Base-by-base conservation (phyloP, 2,113 vertebrate species). In the Chaenogobius annularis region DNA sequence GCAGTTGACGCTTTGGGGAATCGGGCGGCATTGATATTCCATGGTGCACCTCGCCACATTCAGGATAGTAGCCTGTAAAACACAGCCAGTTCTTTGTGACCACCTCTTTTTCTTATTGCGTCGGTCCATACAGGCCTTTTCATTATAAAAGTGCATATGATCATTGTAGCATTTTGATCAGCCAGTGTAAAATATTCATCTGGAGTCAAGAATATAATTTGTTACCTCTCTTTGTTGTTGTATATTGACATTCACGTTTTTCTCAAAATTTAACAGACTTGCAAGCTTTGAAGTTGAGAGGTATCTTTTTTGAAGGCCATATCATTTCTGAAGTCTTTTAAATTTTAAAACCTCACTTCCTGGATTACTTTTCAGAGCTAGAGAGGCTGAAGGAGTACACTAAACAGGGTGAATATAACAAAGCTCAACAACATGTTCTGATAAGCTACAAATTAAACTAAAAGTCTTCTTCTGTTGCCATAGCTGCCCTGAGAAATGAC, bases 1-100 rank as follows among this genome's bases (percentile, higher is more conserved):
- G 35, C 40, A 63, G 19, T 72, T 62, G 72, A 74, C 68, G 48
- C 69, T 83, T 77, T 78, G 68, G 79, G 61, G 69, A 79, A 74
- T 78, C 59, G 68, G 79, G 78, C 70, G n/a, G 89, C 88, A 92
- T 92, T 92, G 85, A 91, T 89, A 93, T 93, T 92, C 90, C 72
- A 80, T 78, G 72, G 86, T 79, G 78, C 66, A 76, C 74, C 87
- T 90, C 69, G 81, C 86, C 87, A 87, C 88, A 85, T 90, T 89
- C 90, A 91, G 90, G 86, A 91, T 83, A 87, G 70, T 76, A 75
- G 74, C 87, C 85, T 78, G 85, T 90, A 85, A 92, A 92, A 92
- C 85, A 89, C 85, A 92, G 87, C 83, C 77, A 85, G 77, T 74
- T 72, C 83, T 89, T 88, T 91, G 85, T 90, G 78, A 75, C 46